A percentile compares a stretch with the other conserved stretches of the same genome.
These are phyloP conservation scores for Pluvianellus socialis DNA, from an alignment of 2,113 vertebrate genomes.

Conservation along the genomic window DNA sequence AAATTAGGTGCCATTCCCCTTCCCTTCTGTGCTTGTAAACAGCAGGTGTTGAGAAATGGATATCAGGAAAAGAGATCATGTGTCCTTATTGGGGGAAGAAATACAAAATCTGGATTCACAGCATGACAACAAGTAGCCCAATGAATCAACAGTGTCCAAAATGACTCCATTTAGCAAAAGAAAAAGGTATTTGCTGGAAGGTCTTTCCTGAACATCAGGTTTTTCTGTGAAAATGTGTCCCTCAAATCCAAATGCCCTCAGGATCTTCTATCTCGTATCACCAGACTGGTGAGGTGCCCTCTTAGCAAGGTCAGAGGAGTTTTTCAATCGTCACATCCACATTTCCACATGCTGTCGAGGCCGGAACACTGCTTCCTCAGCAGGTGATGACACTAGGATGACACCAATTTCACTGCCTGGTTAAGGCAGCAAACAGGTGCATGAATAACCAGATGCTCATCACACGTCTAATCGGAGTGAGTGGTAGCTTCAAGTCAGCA, in stretches of 20 bases:
- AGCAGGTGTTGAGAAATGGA: neutral
- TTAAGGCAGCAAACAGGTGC: neutral
- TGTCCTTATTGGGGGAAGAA: neutral
- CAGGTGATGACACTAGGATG: neutral
- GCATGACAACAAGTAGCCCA: neutral
- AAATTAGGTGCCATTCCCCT: neutral
- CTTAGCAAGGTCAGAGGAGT: neutral
- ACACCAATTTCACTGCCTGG: neutral
- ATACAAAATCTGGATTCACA: neutral
- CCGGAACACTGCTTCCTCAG: fast-evolving
- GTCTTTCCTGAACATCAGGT: neutral
- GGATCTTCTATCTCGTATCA: neutral
- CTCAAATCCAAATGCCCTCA: neutral
- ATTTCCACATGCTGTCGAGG: fast-evolving
- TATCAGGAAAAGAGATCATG: neutral
- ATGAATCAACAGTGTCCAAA: neutral
- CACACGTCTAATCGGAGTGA: neutral
- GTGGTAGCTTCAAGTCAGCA: neutral
- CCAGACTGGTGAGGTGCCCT: neutral
- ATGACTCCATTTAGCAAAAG: fast-evolving
- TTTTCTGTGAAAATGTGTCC: neutral
- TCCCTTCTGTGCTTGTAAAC: neutral
- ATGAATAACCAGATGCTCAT: neutral
- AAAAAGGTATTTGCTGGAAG: neutral
- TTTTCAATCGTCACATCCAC: neutral